Base-by-base conservation (phyloP, 2,113 vertebrate species). In the Brienomyrus brachyistius region DNA sequence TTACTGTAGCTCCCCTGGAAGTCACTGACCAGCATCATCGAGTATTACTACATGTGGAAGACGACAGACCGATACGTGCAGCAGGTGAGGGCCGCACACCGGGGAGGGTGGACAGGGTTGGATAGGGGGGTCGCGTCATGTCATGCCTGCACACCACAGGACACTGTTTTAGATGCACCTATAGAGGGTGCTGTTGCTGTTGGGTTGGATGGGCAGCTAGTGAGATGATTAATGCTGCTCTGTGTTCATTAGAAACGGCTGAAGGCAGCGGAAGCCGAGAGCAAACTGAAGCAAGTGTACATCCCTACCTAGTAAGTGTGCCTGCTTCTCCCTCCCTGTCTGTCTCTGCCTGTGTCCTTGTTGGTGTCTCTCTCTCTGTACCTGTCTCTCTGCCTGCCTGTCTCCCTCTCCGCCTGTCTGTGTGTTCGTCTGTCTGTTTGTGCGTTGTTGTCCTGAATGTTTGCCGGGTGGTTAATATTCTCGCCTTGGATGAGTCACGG, bases 21-120 rank as follows among this genome's bases (percentile, higher is more conserved):
- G 94, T 99, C 98, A 0, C 93, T 99, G 96, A 99, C 98, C 89
- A 99, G 98, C 95, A 99, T 99, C 96, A 97, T 99, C 94, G 98
- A 99, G 91, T 99, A 99, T 95, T 99, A 99, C 93, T 99, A 99
- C 94, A 99, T 99, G 98, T 99, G 98, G 98, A 99, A 99, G 95
- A 99, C 98, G 92, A 99, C 98, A 92, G 98, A 99, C 96, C 97
- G 98, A 99, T 99, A 99, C 0, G 98, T 99, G 59, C 98, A 99
- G 92, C 98, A 99, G 98, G 98, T 99, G 95, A 97, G 66, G 94
- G 89, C 27, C 8, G 27, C 8, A 11, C 7, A n/a, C 21, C 43
- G 4, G 52, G 86, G n/a, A n/a, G 54, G n/a, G 19, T 13, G 43
- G 19, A n/a, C 7, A 9, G 23, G 83, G 9, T 21, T 85, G 84